Evolutionary conservation across 1,140 invertebrate genomes (phyloP).

Genomic region (Parapsyche elsis): DNA sequence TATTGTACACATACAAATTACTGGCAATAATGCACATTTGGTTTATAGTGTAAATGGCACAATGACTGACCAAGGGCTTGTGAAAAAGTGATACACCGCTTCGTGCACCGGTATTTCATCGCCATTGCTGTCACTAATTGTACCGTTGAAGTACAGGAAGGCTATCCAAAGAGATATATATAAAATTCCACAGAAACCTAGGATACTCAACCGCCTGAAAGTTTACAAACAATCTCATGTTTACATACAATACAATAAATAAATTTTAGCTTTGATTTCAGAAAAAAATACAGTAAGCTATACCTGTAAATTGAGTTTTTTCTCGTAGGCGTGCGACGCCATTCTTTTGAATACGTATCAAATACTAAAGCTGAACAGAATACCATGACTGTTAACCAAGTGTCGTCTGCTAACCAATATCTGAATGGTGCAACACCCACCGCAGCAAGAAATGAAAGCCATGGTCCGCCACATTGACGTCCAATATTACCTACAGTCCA

Average conservation of each 20-base stretch:
- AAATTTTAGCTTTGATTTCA: not conserved
- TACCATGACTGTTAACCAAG: slow-evolving; percentile 75
- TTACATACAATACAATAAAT: not conserved
- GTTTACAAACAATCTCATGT: not conserved
- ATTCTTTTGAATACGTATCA: slow-evolving; percentile 80
- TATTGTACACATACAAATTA: not conserved
- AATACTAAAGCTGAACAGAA: slow-evolving; percentile 74
- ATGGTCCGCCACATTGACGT: slow-evolving; percentile 76
- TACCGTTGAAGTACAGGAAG: slow-evolving; percentile 91
- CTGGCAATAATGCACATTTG: not conserved
- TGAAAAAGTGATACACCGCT: slow-evolving; percentile 89
- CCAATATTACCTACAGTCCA: slow-evolving; percentile 93
- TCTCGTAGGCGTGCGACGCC: slow-evolving; percentile 74
- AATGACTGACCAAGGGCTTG: slow-evolving; percentile 76
- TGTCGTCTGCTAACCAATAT: slow-evolving; percentile 76
- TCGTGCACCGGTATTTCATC: slow-evolving; percentile 89
- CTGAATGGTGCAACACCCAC: slow-evolving; percentile 74
- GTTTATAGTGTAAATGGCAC: not conserved
- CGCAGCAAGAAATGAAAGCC: slow-evolving; percentile 76
- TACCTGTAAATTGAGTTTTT: slow-evolving; percentile 65
- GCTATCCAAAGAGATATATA: slow-evolving; percentile 81
- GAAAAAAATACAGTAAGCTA: too few species aligned
- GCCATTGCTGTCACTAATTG: slow-evolving; percentile 85
- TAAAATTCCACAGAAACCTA: slow-evolving; percentile 72
- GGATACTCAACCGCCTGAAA: slow-evolving; percentile 65